phyloP scores from a whole-genome alignment of 2,888 invertebrate species.

The Pecten maximus region DNA sequence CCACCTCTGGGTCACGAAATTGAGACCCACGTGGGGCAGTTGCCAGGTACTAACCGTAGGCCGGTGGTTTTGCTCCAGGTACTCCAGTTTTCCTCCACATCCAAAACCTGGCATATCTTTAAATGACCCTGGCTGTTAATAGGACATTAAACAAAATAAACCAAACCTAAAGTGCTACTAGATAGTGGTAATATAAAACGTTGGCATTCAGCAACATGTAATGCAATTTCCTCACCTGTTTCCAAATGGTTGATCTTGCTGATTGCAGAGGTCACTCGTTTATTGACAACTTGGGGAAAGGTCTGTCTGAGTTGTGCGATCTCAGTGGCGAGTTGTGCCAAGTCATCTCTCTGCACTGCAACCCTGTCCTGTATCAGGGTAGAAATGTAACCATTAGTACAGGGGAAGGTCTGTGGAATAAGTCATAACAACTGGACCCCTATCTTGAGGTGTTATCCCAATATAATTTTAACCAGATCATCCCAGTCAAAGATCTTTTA shows the following conservation, averaged over 20 bases:
- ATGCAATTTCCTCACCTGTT: conserved; percentile 54
- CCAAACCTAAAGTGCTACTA: too few species aligned
- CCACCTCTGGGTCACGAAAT: too few species aligned
- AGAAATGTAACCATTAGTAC: background rate
- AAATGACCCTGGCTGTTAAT: too few species aligned
- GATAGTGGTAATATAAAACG: background rate
- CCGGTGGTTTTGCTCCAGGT: too few species aligned
- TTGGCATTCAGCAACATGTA: background rate
- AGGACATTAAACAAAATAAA: too few species aligned
- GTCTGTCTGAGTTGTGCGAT: conserved; percentile 61
- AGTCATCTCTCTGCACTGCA: conserved; percentile 59
- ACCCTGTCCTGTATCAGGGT: conserved; percentile 51
- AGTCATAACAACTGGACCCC: background rate
- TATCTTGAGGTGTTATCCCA: background rate
- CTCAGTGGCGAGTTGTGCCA: conserved; percentile 65
- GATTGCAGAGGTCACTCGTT: conserved; percentile 47
- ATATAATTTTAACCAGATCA: too few species aligned
- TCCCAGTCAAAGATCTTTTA: too few species aligned
- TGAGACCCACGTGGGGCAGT: too few species aligned
- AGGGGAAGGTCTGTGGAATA: background rate
- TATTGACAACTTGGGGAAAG: conserved; percentile 61
- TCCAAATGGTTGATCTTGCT: conserved; percentile 53
- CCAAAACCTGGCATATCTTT: too few species aligned
- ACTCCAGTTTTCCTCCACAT: too few species aligned
- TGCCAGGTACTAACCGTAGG: too few species aligned